Base-by-base conservation (phyloP, 1,140 invertebrate species). In the Coptotermes formosanus region DNA sequence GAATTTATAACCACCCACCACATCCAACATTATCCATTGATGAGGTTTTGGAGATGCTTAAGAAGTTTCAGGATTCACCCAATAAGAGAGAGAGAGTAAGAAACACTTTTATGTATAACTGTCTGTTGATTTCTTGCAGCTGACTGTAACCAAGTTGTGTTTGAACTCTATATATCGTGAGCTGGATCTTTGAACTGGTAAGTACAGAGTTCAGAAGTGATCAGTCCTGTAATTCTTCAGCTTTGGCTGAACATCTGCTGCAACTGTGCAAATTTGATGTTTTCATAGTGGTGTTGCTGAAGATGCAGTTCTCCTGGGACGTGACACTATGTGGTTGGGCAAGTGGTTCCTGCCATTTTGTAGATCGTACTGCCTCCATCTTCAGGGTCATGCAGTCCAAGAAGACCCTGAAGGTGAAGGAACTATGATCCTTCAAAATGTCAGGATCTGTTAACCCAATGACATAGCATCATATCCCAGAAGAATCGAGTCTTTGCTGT, bases 1-100 rank as follows among this genome's bases (percentile, higher is more conserved):
- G 97, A 87, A 99, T 99, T 88, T 99, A 99, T 91, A 99, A 99
- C 91, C 97, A 98, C 92, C 97, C 97, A 12, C 97, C 97, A 1
- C 96, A 98, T 92, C 97, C 97, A 0, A 97, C 96, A 3, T 92
- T 98, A 75, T 96, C 97, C 0, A 98, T 97, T 85, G 96, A 98
- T 88, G 97, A 98, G 91, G 97, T 98, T 1, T 91, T 98, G 1
- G 97, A 98, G 82, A 98, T 99, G 95, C 91, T 99, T 44, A 99
- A 99, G 89, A 95, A 96, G 86, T 99, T 99, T 91, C 97, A 98
- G 91, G 97, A 99, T 86, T 99, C 98, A 0, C 93, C 93, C 0
- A 95, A 94, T 88, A 96, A 97, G 89, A 94, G 97, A 87, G 98
- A 99, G 90, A 94, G 96, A 88, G 94, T 94, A 89, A 89, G 90